Conservation (phyloP, 2,797 vertebrate genomes). For the Urophycis tenuis region DNA sequence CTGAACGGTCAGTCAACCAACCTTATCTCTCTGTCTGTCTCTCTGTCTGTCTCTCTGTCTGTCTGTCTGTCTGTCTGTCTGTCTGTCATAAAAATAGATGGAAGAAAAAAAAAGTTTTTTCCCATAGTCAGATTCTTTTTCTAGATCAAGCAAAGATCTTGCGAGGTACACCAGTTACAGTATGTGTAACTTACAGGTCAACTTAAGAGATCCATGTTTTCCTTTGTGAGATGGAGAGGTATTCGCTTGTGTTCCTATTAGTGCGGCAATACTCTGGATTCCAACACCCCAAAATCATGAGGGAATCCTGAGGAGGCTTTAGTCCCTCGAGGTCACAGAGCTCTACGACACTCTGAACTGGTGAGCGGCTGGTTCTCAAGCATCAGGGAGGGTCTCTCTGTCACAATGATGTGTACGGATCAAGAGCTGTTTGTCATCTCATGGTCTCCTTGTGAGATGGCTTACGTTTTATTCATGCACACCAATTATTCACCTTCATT, state of each 20-base stretch:
- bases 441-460: conserved; percentile 6
- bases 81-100: too few relatives aligned
- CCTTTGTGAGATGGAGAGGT: background rate
- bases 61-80: background rate
- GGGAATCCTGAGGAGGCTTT: conserved; percentile 45
- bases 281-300: background rate
- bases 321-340: conserved; percentile 52
- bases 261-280: background rate
- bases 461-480: background rate
- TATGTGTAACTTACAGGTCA: background rate
- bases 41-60: conserved; percentile 9
- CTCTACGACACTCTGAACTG: conserved; percentile 26
- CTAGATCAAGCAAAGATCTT: background rate
- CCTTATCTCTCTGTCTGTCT: conserved; percentile 45
- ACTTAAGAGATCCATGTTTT: background rate
- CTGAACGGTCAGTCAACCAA: conserved; percentile 59
- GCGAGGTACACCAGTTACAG: background rate
- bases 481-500: background rate
- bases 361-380: conserved; percentile 43
- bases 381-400: conserved; percentile 28
- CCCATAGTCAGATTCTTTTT: background rate
- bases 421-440: conserved; percentile 41
- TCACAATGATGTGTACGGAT: conserved; percentile 30
- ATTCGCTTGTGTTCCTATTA: background rate
- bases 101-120: background rate